Evolutionary conservation across 2,797 vertebrate genomes (phyloP), one percentile per base, ranked within the genome.

Genomic region (Liasis olivaceus): DNA sequence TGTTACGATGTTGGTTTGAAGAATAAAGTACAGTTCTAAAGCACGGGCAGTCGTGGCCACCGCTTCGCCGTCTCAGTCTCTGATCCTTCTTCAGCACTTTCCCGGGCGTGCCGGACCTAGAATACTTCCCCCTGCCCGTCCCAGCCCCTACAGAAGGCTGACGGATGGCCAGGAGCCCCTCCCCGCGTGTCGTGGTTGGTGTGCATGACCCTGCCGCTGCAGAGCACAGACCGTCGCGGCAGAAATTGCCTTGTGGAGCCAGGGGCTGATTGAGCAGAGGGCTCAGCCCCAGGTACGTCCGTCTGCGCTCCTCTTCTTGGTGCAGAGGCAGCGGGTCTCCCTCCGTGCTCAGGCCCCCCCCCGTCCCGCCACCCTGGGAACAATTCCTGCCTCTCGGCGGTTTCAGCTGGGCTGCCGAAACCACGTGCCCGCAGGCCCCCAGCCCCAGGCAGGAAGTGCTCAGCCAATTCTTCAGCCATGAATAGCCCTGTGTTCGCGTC

Each of bases 301-400:
- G 22, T 2, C 28, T 15, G 28, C 0, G 2, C 2, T 69, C 14
- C n/a, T 20, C 69, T 42, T 22, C 69, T 31, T 11, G 72, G 72
- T 17, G 0, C 7, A 1, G 7, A 22, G 72, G 2, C 36, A 3
- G 31, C 4, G 72, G 72, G 72, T 77, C 72, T 11, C 69, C 69
- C 69, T 72, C 69, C 93, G 87, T 89, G 77, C 91, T 91, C 69
- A 93, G 91, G 90, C 26, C 84, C 90, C 93, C 66, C 94, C 36
- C 31, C 8, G 36, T 64, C 89, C 72, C 58, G 24, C 69, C 3
- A 1, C 17, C 31, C 42, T 20, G 26, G 8, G 28, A 54, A 8
- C 88, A 13, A 77, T 89, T 60, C 1, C 28, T 85, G 2, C 36
- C 64, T 54, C 36, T 47, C 20, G 9, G 81, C 26, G 0, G 87